phyloP scores from a whole-genome alignment of 92 coral and sea anemone genomes.

The Siderastrea siderea region DNA sequence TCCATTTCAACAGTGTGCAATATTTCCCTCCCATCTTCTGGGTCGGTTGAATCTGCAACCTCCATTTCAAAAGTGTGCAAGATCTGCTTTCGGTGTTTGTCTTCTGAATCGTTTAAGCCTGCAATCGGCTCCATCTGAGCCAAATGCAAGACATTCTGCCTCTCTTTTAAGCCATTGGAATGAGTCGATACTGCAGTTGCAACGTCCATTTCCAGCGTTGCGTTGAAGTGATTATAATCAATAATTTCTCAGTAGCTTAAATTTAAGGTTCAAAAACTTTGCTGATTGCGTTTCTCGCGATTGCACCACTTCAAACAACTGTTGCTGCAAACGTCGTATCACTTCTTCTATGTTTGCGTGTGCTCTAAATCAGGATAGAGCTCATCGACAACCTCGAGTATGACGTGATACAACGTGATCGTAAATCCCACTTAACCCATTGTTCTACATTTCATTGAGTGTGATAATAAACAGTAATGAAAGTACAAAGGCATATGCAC shows the following conservation, averaged over 20 bases:
- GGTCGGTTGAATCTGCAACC: neutral
- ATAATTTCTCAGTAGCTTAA: neutral
- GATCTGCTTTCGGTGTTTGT: neutral
- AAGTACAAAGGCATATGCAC: neutral
- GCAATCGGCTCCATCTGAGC: too few species aligned
- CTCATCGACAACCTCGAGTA: too few species aligned
- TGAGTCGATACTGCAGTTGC: neutral
- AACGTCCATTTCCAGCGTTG: neutral
- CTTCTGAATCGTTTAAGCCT: neutral
- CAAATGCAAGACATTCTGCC: too few species aligned
- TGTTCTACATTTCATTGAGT: too few species aligned
- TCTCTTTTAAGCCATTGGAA: too few species aligned
- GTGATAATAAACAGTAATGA: neutral
- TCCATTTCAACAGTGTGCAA: conserved; percentile 17
- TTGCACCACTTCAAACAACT: neutral
- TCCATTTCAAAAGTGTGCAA: neutral
- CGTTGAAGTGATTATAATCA: neutral
- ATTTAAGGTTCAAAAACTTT: neutral
- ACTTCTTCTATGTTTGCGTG: too few species aligned
- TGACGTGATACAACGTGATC: too few species aligned
- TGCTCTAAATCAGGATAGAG: too few species aligned
- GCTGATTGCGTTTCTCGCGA: neutral
- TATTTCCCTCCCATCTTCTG: neutral
- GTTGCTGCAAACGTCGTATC: too few species aligned
- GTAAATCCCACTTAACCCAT: neutral